These are phyloP conservation scores for Apamea crenata DNA, from an alignment of 2,888 invertebrate genomes.

Conservation along the genomic window DNA sequence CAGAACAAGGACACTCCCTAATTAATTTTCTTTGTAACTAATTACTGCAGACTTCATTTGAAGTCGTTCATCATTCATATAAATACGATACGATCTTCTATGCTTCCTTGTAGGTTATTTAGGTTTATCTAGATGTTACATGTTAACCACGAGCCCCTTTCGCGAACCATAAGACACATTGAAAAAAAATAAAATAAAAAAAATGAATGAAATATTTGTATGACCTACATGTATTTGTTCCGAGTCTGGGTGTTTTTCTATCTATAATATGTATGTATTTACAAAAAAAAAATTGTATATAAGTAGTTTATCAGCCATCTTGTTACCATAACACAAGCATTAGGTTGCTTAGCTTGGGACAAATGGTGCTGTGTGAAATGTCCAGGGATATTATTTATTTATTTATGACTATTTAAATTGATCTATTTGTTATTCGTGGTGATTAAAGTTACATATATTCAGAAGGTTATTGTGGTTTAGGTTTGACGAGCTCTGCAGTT, in stretches of 20 bases:
- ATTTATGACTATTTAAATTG: neutral
- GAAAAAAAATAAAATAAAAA: too few species aligned
- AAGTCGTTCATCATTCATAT: neutral
- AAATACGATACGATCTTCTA: neutral
- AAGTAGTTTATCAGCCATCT: too few species aligned
- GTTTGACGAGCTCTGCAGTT: neutral
- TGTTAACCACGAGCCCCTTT: neutral
- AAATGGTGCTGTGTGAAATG: too few species aligned
- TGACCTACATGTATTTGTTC: too few species aligned
- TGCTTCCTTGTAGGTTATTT: neutral
- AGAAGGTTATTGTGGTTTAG: neutral
- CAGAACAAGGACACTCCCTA: conserved; percentile 9
- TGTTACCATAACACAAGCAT: too few species aligned
- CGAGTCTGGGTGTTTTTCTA: too few species aligned
- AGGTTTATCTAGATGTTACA: neutral
- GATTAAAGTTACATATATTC: neutral
- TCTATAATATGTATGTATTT: too few species aligned
- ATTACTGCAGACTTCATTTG: conserved; percentile 8
- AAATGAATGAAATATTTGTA: too few species aligned
- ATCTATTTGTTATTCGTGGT: neutral
- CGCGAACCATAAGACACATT: neutral
- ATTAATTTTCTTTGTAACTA: conserved; percentile 27
- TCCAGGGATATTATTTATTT: too few species aligned
- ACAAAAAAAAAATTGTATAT: too few species aligned
- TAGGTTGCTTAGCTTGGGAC: too few species aligned